phyloP scores from a whole-genome alignment of 1,140 invertebrate genomes.

The Grapholita molesta region DNA sequence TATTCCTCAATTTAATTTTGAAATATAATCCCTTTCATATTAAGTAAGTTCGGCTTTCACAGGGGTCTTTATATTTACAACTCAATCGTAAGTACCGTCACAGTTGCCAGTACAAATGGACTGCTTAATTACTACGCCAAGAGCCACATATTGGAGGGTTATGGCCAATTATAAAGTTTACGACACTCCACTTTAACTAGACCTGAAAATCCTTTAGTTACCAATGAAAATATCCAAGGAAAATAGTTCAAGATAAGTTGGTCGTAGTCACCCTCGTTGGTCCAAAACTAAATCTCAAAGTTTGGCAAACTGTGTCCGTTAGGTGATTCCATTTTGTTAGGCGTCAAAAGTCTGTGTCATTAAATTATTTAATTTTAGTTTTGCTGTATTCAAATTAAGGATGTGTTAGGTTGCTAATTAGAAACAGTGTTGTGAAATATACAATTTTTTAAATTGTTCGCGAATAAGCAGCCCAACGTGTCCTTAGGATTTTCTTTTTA shows the following conservation, averaged over 20 bases:
- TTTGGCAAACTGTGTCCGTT: slow-evolving; percentile 54
- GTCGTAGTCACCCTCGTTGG: slow-evolving; percentile 43
- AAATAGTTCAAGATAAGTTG: slow-evolving; percentile 23
- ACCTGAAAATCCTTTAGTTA: slow-evolving; percentile 20
- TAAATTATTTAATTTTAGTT: slow-evolving; percentile 33
- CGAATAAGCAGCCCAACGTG: no score
- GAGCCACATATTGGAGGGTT: slow-evolving; percentile 51
- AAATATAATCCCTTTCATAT: background rate
- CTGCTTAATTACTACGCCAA: slow-evolving; percentile 54
- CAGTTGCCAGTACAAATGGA: slow-evolving; percentile 25
- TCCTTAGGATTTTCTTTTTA: no score
- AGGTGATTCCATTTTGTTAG: slow-evolving; percentile 46
- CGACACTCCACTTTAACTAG: slow-evolving; percentile 38
- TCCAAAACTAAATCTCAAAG: slow-evolving; percentile 55
- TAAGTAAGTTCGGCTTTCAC: background rate
- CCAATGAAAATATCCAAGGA: background rate
- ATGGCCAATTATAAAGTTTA: slow-evolving; percentile 69
- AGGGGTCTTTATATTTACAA: background rate
- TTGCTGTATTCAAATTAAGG: background rate
- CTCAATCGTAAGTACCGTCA: slow-evolving; percentile 16
- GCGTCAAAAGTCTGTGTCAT: slow-evolving; percentile 29
- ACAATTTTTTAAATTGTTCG: no score
- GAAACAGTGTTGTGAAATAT: background rate
- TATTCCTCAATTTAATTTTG: no score
- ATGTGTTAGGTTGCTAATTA: no score